Base-by-base conservation (phyloP, 2,113 vertebrate species). In the Dendropsophus ebraccatus region DNA sequence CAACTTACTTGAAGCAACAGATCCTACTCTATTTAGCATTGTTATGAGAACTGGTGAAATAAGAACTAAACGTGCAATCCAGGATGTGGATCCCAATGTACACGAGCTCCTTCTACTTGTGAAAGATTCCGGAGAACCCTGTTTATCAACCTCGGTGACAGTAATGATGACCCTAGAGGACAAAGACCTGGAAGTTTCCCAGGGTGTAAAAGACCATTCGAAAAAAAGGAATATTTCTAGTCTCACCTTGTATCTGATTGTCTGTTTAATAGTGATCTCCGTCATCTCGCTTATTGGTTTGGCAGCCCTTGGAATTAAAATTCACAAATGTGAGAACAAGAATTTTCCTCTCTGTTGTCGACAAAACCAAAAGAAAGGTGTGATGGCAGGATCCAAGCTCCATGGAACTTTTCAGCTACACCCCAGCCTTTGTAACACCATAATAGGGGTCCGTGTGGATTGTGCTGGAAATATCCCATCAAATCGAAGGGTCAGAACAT, bases 191-290 rank as follows among this genome's bases (percentile, higher is more conserved):
- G 94, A 93, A 3, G 88, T 92, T 23, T 91, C 92, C 60, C 92
- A 90, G 54, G 93, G 92, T 82, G 90, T 94, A 0, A 92, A 90
- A 41, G 92, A 90, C 88, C 91, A 88, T 72, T 87, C 72, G 10
- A 90, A 89, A 19, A 89, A 76, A 88, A 90, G 87, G 85, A 94
- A 94, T 82, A 91, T 96, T 89, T 92, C 95, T 2, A 91, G 92
- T 1, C 90, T 96, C 49, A 96, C 95, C 0, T 89, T 97, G 72
- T 97, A 96, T 85, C 93, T 97, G 86, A 95, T 97, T 5, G 94
- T 96, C 70, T 93, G 96, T 62, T 87, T 97, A 21, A 96, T 95
- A 74, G 94, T 94, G 81, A 94, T 97, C 78, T 96, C 96, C 9
- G 92, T 90, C 0, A 92, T 97, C 82, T 95, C 94, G 0, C 92